phyloP scores from a whole-genome alignment of 2,888 invertebrate genomes.

The Julus scanicus region DNA sequence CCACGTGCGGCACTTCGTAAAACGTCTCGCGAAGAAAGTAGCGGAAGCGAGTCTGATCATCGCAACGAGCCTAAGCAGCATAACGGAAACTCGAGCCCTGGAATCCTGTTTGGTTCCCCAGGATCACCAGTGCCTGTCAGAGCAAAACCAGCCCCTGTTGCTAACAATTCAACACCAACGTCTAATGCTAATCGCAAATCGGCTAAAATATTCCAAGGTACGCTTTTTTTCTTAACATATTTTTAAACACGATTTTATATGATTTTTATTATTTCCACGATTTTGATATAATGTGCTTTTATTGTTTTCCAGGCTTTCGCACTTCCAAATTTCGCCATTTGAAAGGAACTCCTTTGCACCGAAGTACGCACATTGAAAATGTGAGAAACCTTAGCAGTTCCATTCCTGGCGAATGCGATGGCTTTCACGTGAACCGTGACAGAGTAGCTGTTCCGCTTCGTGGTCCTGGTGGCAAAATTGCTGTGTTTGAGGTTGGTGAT shows the following conservation, averaged over 20 bases:
- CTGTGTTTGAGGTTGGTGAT: constrained; percentile 77
- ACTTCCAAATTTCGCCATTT: constrained; percentile 93
- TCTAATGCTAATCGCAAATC: constrained; percentile 40
- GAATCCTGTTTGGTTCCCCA: constrained; percentile 48
- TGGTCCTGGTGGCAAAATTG: constrained; percentile 90
- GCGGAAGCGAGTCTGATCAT: constrained; percentile 5
- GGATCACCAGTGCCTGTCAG: constrained; percentile 28
- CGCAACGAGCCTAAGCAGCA: not conserved
- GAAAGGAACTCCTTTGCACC: constrained; percentile 90
- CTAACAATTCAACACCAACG: not conserved
- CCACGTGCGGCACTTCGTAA: constrained; percentile 46
- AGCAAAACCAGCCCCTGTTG: not conserved
- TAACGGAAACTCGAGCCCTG: constrained; percentile 42
- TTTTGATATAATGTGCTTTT: not conserved
- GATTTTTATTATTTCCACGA: not conserved
- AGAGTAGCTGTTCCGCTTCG: constrained; percentile 90
- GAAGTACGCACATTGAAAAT: constrained; percentile 91
- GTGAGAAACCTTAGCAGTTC: constrained; percentile 89
- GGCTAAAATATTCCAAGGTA: constrained; percentile 52
- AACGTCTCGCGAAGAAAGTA: constrained; percentile 37
- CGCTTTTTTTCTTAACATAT: not conserved
- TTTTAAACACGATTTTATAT: not conserved
- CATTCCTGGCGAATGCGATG: constrained; percentile 93
- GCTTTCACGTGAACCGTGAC: constrained; percentile 88
- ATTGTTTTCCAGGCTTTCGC: constrained; percentile 71